These are phyloP conservation scores for Chloroceryle amazona DNA, from an alignment of 2,797 vertebrate genomes.

Conservation along the genomic window DNA sequence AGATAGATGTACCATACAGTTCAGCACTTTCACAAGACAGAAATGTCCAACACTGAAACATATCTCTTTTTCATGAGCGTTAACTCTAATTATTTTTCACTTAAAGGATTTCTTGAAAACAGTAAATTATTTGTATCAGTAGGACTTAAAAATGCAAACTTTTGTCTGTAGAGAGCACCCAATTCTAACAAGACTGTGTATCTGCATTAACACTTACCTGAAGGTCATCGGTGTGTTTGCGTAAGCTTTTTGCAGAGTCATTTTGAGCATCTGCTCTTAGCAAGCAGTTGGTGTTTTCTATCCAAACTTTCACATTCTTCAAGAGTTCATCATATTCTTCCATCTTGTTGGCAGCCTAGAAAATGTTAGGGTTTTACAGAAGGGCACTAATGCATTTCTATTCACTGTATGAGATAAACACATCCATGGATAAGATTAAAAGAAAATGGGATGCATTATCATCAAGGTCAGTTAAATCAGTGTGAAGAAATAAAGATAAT, in stretches of 20 bases:
- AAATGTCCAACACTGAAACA: not conserved
- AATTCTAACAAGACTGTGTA: not conserved
- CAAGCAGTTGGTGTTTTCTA: constrained; percentile 85
- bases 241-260: constrained; percentile 86
- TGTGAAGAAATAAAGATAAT: not conserved
- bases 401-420: not conserved
- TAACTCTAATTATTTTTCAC: not conserved
- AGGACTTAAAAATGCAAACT: not conserved
- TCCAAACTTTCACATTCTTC: constrained; percentile 87
- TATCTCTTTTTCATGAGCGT: not conserved
- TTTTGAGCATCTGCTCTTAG: constrained; percentile 82
- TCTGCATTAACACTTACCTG: constrained; percentile 80
- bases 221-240: constrained; percentile 83
- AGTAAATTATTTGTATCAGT: not conserved
- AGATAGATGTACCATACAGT: not conserved
- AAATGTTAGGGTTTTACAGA: constrained; percentile 3
- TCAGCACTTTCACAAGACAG: not conserved
- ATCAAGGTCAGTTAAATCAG: not conserved
- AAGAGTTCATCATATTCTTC: constrained; percentile 92
- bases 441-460: not conserved
- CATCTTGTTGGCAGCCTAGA: constrained; percentile 87
- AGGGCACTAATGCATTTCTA: not conserved
- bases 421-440: not conserved
- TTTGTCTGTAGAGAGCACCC: not conserved
- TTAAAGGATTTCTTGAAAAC: not conserved